Conservation (phyloP, 2,888 invertebrate genomes). For the Stenoptilia bipunctidactyla region DNA sequence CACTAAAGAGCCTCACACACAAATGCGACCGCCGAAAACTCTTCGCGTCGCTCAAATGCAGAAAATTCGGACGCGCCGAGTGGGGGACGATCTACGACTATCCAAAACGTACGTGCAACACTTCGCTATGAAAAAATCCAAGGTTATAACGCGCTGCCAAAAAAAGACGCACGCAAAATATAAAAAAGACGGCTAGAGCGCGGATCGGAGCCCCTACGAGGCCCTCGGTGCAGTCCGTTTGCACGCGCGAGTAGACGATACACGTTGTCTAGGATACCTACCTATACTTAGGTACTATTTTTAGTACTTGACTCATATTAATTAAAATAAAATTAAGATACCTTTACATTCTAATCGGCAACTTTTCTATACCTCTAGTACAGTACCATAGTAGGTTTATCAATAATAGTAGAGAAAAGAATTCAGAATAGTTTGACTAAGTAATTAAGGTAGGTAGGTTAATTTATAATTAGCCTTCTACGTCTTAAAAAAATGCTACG, state of each 20-base stretch:
- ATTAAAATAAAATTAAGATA: too few relatives aligned
- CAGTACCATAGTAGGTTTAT: too few relatives aligned
- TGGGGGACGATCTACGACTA: constrained; percentile 68
- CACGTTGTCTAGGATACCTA: constrained; percentile 10
- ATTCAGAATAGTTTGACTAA: too few relatives aligned
- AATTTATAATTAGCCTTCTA: too few relatives aligned
- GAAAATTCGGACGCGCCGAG: constrained; percentile 67
- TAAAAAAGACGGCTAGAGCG: constrained; percentile 59
- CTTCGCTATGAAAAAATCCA: constrained; percentile 68
- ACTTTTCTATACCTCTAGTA: too few relatives aligned
- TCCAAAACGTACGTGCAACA: constrained; percentile 67
- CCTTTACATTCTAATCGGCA: too few relatives aligned
- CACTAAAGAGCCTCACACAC: constrained; percentile 61
- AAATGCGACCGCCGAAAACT: constrained; percentile 69
- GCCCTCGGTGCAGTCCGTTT: constrained; percentile 49
- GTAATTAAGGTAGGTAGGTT: too few relatives aligned
- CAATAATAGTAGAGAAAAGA: too few relatives aligned
- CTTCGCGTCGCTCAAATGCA: constrained; percentile 53
- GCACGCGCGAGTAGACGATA: constrained; percentile 28
- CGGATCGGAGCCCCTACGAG: constrained; percentile 55
- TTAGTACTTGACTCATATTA: too few relatives aligned
- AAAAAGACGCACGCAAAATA: constrained; percentile 70
- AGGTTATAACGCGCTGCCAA: constrained; percentile 70
- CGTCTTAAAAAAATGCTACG: too few relatives aligned
- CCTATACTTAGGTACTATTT: too few relatives aligned